Percentiles rank a stretch among this genome's conserved stretches.
phyloP scores from a whole-genome alignment of 2,113 vertebrate species.

The Caretta caretta region DNA sequence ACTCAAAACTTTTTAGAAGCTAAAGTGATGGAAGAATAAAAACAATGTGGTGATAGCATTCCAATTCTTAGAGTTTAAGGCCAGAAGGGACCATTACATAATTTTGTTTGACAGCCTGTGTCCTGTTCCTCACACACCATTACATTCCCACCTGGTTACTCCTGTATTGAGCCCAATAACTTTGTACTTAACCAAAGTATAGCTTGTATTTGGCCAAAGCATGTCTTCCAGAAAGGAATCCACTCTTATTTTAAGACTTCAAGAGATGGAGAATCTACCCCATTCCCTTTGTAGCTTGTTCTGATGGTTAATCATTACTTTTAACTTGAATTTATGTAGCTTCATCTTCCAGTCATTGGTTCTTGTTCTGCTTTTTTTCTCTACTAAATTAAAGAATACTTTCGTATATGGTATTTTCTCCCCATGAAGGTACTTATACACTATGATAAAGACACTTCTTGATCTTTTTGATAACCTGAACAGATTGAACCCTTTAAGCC shows the following conservation, averaged over 20 bases:
- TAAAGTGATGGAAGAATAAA: background rate
- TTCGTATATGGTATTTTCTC: background rate
- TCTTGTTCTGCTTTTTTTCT: background rate
- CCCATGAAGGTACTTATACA: background rate
- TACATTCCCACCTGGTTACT: background rate
- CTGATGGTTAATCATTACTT: background rate
- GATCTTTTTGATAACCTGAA: too few relatives aligned
- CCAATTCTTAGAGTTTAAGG: background rate
- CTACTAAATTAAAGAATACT: background rate
- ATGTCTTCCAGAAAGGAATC: background rate
- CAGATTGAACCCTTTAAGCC: too few relatives aligned
- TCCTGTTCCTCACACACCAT: rapidly evolving
- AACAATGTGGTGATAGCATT: background rate
- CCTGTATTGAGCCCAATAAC: background rate
- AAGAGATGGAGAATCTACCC: background rate
- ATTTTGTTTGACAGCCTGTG: background rate
- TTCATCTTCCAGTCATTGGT: background rate
- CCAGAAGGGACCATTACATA: background rate
- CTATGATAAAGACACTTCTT: background rate
- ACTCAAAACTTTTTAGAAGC: background rate
- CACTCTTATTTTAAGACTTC: background rate
- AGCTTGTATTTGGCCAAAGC: background rate
- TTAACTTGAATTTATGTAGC: background rate
- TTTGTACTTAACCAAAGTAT: background rate
- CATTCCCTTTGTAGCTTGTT: background rate